Conservation (phyloP, 2,113 vertebrate genomes). For the Monopterus albus region DNA sequence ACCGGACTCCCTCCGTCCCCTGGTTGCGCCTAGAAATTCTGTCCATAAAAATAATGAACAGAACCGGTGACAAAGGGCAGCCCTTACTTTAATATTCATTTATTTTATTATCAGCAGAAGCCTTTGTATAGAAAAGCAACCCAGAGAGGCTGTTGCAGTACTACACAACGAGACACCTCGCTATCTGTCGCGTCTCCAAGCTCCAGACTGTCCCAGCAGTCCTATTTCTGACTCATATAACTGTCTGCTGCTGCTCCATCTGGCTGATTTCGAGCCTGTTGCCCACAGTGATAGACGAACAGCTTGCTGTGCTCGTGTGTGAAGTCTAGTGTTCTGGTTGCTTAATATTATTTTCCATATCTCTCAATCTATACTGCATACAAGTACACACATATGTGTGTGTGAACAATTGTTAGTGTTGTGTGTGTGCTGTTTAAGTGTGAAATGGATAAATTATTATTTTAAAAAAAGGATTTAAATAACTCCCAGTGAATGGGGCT, state of each 20-base stretch:
- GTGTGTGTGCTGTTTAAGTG: neutral
- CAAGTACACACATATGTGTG: neutral
- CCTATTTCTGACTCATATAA: conserved; percentile 32
- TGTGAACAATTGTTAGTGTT: neutral
- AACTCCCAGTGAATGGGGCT: conserved; percentile 15
- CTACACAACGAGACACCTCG: neutral
- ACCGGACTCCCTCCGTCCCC: too few relatives aligned
- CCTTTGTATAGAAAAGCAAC: neutral
- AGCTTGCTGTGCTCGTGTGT: neutral
- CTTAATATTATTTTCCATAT: neutral
- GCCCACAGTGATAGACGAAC: neutral
- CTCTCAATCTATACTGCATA: conserved; percentile 3
- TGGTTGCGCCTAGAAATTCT: too few relatives aligned
- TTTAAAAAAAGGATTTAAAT: conserved; percentile 32
- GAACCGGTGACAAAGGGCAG: too few relatives aligned
- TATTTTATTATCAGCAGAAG: neutral
- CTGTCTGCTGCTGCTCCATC: conserved; percentile 33
- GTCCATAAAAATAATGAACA: too few relatives aligned
- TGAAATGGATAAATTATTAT: conserved; percentile 13
- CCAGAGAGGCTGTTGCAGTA: neutral
- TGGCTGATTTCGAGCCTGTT: conserved; percentile 32
- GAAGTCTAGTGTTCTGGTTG: neutral
- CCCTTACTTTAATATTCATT: neutral
- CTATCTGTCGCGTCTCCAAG: neutral
- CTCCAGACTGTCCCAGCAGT: conserved; percentile 5